Conservation (phyloP, 2,113 vertebrate species). For the Myodes glareolus region DNA sequence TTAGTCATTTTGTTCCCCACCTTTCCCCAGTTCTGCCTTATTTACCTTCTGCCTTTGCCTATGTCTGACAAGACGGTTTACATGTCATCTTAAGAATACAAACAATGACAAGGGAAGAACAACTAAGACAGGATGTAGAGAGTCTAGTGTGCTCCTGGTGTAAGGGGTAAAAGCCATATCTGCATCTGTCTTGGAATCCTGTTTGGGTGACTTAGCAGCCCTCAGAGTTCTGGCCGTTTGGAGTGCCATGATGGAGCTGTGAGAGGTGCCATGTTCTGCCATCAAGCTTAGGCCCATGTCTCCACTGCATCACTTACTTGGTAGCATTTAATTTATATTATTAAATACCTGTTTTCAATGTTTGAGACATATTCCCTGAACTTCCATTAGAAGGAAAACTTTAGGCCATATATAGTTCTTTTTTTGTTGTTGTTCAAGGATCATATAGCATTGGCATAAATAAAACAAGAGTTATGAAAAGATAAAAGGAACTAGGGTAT, state of each 20-base stretch:
- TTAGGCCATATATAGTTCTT: neutral
- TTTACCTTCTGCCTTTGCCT: neutral
- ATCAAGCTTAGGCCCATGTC: too few species aligned
- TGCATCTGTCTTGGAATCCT: neutral
- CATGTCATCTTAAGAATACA: too few species aligned
- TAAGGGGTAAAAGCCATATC: neutral
- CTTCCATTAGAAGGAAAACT: neutral
- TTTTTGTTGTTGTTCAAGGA: constrained; percentile 2
- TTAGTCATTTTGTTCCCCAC: neutral
- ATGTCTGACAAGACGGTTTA: neutral
- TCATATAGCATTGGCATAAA: neutral
- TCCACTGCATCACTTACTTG: neutral
- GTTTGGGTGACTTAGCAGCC: neutral
- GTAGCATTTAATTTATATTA: neutral
- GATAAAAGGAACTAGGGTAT: neutral
- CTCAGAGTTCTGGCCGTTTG: neutral
- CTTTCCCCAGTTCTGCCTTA: neutral
- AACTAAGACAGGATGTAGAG: neutral
- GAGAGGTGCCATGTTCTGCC: neutral
- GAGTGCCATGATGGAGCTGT: neutral
- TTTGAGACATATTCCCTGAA: neutral
- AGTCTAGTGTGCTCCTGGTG: accelerated
- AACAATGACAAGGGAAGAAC: neutral
- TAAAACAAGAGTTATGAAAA: neutral
- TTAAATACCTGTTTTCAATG: neutral